phyloP scores from a whole-genome alignment of 2,888 invertebrate species.

The Eupithecia vulgata region DNA sequence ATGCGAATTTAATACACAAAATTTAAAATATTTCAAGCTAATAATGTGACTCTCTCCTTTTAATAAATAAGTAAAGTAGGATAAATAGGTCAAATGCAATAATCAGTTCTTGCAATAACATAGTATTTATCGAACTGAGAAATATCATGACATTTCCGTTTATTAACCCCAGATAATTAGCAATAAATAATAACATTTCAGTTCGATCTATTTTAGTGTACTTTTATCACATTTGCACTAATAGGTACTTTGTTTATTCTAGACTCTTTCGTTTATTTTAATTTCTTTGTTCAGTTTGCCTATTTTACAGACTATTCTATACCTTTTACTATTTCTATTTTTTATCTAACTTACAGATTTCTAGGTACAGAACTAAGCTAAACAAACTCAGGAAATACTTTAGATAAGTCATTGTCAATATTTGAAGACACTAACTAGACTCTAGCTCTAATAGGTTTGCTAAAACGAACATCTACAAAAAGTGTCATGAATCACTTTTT shows the following conservation, averaged over 20 bases:
- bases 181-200: slow-evolving; percentile 17
- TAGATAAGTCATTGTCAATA: slow-evolving; percentile 11
- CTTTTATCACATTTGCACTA: slow-evolving; percentile 13
- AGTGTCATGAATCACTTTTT: not conserved
- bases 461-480: not conserved
- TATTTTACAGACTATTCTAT: not conserved
- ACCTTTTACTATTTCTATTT: too few species aligned
- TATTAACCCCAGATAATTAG: slow-evolving; percentile 43
- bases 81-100: slow-evolving; percentile 25
- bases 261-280: not conserved
- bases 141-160: slow-evolving; percentile 49
- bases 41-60: not conserved
- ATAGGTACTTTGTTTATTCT: not conserved
- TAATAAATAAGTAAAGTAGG: not conserved
- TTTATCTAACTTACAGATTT: not conserved
- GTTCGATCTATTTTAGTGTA: not conserved
- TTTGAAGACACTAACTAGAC: slow-evolving; percentile 13
- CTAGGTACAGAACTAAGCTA: not conserved
- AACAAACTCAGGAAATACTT: not conserved
- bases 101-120: slow-evolving; percentile 53
- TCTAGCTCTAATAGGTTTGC: not conserved
- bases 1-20: not conserved
- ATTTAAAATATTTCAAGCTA: not conserved
- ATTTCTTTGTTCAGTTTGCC: not conserved
- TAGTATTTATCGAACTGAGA: slow-evolving; percentile 53